Conservation (phyloP, 2,797 vertebrate genomes). For the Mormyrus proboscirostris region DNA sequence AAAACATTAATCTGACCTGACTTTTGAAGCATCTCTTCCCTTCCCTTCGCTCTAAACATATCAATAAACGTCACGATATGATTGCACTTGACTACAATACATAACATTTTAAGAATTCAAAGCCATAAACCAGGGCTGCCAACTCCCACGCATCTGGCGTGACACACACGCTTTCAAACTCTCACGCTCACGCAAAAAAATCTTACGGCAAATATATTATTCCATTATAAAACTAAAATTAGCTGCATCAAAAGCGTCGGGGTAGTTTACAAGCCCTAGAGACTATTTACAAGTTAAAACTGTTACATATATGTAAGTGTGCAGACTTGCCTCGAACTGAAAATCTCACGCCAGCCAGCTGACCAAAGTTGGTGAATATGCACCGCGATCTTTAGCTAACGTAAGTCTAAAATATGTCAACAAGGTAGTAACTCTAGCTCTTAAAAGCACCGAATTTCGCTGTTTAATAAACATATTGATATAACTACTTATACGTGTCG, state of each 20-base stretch:
- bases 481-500: neutral
- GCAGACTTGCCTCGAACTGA: neutral
- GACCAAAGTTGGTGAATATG: neutral
- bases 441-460: neutral
- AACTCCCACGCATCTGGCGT: neutral
- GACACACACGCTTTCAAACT: neutral
- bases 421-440: neutral
- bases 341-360: neutral
- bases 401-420: neutral
- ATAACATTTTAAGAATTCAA: neutral
- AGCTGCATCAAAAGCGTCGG: neutral
- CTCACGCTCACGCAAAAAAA: neutral
- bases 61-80: too few species aligned
- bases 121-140: neutral
- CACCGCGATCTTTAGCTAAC: neutral
- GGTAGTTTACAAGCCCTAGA: neutral
- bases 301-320: neutral
- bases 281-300: neutral
- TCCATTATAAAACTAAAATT: neutral
- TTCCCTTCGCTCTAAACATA: neutral
- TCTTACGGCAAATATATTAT: neutral
- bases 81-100: too few species aligned
- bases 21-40: neutral
- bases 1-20: neutral
- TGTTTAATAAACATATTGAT: neutral